A percentile compares a stretch with the other conserved stretches of the same genome.
phyloP scores from a whole-genome alignment of 1,140 invertebrate genomes.

The Charaxes varanes region DNA sequence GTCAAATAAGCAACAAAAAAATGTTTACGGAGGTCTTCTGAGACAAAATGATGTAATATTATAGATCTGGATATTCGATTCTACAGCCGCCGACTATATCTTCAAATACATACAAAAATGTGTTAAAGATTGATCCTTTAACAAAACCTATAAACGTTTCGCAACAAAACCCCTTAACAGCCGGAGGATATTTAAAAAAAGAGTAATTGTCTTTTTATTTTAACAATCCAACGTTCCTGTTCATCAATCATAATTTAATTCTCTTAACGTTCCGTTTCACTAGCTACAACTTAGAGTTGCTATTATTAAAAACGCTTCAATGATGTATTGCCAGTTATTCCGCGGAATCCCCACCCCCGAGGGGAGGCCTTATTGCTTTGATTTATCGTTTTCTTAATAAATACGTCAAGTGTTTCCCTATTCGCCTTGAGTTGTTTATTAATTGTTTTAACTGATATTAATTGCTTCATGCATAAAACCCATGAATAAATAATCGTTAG shows the following conservation, averaged over 20 bases:
- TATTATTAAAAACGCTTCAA: conserved; percentile 46
- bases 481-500: conserved; percentile 21
- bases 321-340: conserved; percentile 46
- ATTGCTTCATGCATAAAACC: conserved; percentile 23
- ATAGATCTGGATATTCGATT: no score
- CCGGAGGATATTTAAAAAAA: no score
- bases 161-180: no score
- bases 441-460: conserved; percentile 40
- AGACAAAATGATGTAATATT: no score
- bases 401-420: conserved; percentile 38
- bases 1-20: no score
- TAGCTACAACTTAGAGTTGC: conserved; percentile 21
- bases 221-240: no score
- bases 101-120: no score
- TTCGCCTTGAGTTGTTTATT: conserved; percentile 35
- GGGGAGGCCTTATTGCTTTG: conserved; percentile 31
- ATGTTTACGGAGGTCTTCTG: no score
- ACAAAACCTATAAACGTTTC: no score
- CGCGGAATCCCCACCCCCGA: conserved; percentile 8
- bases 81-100: no score
- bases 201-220: no score
- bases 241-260: conserved; percentile 18
- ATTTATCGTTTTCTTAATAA: conserved; percentile 57
- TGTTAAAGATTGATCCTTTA: no score
- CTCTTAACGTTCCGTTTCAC: conserved; percentile 16